These are phyloP conservation scores for Pontoporia blainvillei DNA, from an alignment of 2,113 vertebrate genomes.

Conservation along the genomic window DNA sequence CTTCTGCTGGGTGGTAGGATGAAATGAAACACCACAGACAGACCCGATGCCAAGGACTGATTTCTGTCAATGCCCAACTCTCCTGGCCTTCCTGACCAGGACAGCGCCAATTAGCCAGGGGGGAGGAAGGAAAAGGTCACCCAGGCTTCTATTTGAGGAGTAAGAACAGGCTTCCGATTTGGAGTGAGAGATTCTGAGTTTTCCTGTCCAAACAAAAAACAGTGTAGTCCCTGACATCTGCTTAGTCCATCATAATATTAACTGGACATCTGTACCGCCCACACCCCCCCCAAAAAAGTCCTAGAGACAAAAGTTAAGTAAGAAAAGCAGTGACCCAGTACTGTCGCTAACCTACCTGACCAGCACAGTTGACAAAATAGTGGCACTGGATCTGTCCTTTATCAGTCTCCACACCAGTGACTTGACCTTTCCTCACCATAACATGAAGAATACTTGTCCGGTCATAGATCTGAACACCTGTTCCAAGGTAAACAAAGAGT, in stretches of 20 bases:
- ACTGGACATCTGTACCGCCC: neutral
- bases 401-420: slow-evolving; percentile 92
- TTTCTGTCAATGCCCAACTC: neutral
- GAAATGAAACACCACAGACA: neutral
- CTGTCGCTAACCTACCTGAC: slow-evolving; percentile 3
- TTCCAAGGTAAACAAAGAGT: neutral
- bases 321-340: neutral
- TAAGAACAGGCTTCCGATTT: neutral
- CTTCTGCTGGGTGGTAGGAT: neutral
- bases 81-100: neutral
- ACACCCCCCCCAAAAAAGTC: neutral
- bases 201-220: neutral
- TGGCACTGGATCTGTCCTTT: slow-evolving; percentile 93
- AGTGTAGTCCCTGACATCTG: neutral
- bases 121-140: neutral
- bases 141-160: neutral
- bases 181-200: neutral
- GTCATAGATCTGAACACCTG: neutral
- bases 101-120: neutral
- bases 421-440: slow-evolving; percentile 87
- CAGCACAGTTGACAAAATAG: slow-evolving; percentile 85
- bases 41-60: neutral
- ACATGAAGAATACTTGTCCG: slow-evolving; percentile 91
- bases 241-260: neutral
- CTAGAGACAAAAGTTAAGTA: neutral